These are phyloP conservation scores for Polydrusus cervinus DNA, from an alignment of 2,888 invertebrate genomes.

Conservation along the genomic window DNA sequence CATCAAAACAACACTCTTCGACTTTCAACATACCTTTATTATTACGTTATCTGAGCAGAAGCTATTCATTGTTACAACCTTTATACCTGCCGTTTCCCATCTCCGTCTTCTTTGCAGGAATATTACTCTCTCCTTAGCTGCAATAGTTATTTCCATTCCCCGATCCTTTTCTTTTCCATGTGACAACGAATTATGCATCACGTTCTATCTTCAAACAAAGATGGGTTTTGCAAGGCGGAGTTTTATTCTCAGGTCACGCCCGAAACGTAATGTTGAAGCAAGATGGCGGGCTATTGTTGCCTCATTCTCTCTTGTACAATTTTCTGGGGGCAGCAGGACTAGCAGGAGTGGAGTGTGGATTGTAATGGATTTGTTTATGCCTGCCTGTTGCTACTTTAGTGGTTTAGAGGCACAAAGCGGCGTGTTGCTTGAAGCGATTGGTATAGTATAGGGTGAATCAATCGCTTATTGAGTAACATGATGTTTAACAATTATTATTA, in stretches of 20 bases:
- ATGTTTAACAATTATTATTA: no score
- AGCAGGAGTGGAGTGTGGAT: conserved; percentile 18
- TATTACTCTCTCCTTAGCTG: neutral
- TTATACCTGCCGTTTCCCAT: conserved; percentile 13
- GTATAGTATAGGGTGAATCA: conserved; percentile 14
- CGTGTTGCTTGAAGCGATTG: conserved; percentile 12
- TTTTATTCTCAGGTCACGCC: conserved; percentile 24
- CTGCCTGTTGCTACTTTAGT: conserved; percentile 33
- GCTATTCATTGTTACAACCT: conserved; percentile 31
- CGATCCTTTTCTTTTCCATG: neutral
- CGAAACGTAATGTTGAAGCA: conserved; percentile 15
- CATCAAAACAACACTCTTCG: conserved; percentile 32
- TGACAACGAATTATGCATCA: neutral
- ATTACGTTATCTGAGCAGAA: conserved; percentile 20
- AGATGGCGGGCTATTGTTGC: conserved; percentile 24
- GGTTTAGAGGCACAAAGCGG: conserved; percentile 13
- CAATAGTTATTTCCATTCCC: neutral
- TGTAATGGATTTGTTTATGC: conserved; percentile 38
- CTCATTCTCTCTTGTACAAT: conserved; percentile 19
- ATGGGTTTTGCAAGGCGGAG: conserved; percentile 38
- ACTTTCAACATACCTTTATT: conserved; percentile 29
- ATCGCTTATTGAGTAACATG: neutral
- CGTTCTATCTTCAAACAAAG: conserved; percentile 23
- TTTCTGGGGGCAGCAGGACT: conserved; percentile 5
- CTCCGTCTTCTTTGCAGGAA: neutral